These are phyloP conservation scores for Syrista parreyssii DNA, from an alignment of 2,888 invertebrate species.

Conservation along the genomic window DNA sequence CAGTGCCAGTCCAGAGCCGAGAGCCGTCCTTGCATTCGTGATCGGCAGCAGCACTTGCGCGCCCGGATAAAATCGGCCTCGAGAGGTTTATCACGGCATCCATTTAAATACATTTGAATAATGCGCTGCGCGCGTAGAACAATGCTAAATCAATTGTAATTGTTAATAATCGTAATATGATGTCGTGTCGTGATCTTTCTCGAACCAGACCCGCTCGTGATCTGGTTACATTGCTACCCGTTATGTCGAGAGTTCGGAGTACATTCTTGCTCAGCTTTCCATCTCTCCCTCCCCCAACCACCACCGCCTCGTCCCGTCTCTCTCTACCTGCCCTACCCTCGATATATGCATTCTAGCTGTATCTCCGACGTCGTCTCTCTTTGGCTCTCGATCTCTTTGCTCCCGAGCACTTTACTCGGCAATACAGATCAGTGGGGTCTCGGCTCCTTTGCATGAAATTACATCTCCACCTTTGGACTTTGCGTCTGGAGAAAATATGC, in stretches of 20 bases:
- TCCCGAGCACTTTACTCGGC: slow-evolving; percentile 18
- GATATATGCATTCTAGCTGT: background rate
- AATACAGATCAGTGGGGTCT: slow-evolving; percentile 22
- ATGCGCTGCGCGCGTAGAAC: slow-evolving; percentile 44
- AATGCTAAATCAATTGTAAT: slow-evolving; percentile 57
- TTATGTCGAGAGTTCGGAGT: slow-evolving; percentile 51
- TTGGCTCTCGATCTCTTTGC: slow-evolving; percentile 20
- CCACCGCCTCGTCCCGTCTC: no score
- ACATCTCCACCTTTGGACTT: slow-evolving; percentile 44
- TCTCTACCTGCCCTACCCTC: background rate
- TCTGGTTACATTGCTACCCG: slow-evolving; percentile 58
- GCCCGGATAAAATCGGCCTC: background rate
- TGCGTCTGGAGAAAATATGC: slow-evolving; percentile 36
- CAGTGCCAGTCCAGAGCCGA: background rate
- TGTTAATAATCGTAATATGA: slow-evolving; percentile 58
- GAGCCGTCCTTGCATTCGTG: background rate
- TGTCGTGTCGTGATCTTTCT: slow-evolving; percentile 23
- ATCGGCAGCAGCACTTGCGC: background rate
- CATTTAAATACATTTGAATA: slow-evolving; percentile 56
- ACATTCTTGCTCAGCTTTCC: slow-evolving; percentile 44
- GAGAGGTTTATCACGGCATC: background rate
- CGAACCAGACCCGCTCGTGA: slow-evolving; percentile 36
- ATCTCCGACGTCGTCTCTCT: slow-evolving; percentile 18
- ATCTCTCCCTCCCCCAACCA: slow-evolving; percentile 30
- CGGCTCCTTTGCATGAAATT: slow-evolving; percentile 49